Evolutionary conservation across 1,140 invertebrate species (phyloP).

Genomic region (Trichonephila inaurata): DNA sequence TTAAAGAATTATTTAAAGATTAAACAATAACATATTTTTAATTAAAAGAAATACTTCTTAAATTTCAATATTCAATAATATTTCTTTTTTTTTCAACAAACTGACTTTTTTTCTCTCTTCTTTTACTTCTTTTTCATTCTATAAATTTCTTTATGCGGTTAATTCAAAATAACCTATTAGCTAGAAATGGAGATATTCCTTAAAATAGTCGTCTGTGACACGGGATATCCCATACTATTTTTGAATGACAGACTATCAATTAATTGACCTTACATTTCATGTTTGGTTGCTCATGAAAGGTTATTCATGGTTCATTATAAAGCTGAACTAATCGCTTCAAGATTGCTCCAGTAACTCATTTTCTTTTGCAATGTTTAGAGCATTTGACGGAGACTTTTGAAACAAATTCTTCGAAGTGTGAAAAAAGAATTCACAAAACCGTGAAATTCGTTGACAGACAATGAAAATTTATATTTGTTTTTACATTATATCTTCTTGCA

Average conservation of each 20-base stretch:
- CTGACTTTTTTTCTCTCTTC: too few relatives aligned
- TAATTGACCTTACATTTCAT: background rate
- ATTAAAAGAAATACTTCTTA: too few relatives aligned
- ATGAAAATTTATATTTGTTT: background rate
- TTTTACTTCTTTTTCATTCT: too few relatives aligned
- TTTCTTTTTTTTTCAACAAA: too few relatives aligned
- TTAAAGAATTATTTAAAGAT: too few relatives aligned
- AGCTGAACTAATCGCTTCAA: background rate
- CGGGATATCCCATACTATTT: too few relatives aligned
- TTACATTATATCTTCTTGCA: background rate
- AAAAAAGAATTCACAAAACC: background rate
- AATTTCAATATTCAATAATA: too few relatives aligned
- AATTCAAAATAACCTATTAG: too few relatives aligned
- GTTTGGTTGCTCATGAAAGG: background rate
- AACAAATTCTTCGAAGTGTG: background rate
- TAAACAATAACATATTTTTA: too few relatives aligned
- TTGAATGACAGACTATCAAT: background rate
- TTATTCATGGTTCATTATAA: background rate
- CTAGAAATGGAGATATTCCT: too few relatives aligned
- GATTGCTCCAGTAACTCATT: background rate
- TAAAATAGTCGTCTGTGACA: too few relatives aligned
- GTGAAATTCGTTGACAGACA: background rate
- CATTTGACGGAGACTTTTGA: background rate
- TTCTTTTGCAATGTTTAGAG: background rate
- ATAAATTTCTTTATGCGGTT: too few relatives aligned